These are phyloP conservation scores for Cebus imitator DNA, from an alignment of 2,113 vertebrate genomes.

Conservation along the genomic window DNA sequence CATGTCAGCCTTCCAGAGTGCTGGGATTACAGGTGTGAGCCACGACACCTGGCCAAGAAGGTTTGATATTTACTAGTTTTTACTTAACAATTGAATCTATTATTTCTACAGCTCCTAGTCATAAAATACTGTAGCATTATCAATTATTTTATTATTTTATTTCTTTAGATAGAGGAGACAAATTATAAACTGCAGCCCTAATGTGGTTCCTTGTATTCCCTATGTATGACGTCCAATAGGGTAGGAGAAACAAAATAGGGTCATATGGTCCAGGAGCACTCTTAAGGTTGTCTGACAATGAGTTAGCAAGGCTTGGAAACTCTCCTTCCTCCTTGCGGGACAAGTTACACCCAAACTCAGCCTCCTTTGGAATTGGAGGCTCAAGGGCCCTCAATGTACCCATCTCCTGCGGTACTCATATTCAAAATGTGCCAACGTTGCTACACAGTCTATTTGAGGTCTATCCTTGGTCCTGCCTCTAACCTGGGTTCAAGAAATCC, in stretches of 20 bases:
- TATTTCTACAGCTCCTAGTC: not conserved
- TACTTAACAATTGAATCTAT: not conserved
- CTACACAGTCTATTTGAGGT: not conserved
- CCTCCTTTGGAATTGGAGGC: not conserved
- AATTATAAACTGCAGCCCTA: not conserved
- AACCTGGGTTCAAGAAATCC: not conserved
- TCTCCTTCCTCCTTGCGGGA: not conserved
- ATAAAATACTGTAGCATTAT: not conserved
- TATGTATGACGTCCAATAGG: not conserved
- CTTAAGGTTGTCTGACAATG: not conserved
- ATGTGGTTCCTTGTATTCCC: not conserved
- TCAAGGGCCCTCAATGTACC: not conserved
- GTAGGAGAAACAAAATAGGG: not conserved
- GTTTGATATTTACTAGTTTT: not conserved
- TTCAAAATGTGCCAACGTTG: not conserved
- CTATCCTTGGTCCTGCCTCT: not conserved
- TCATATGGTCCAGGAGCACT: not conserved
- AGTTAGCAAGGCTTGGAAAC: not conserved
- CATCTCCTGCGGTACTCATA: not conserved
- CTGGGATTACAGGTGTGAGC: too few relatives aligned
- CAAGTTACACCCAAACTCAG: not conserved
- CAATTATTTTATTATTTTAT: not conserved
- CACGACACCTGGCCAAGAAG: not conserved
- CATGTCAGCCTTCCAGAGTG: too few relatives aligned
- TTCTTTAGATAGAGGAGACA: not conserved